These are phyloP conservation scores for Macrotis lagotis DNA, from an alignment of 2,113 vertebrate species.

Conservation along the genomic window DNA sequence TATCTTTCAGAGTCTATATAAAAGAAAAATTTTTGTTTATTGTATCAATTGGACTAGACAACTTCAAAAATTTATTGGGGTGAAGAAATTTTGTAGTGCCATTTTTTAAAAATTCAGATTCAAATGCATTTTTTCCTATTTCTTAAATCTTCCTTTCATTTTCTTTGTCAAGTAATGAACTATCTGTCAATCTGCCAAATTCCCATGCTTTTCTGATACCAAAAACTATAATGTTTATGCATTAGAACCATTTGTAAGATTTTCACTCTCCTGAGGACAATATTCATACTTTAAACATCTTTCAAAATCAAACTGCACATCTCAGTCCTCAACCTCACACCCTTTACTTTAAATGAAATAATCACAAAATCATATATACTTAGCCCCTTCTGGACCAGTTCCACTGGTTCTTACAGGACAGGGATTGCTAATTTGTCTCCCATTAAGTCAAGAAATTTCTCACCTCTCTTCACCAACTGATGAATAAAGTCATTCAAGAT, in stretches of 20 bases:
- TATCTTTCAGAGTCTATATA: neutral
- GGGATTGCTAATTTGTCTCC: neutral
- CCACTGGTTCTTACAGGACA: neutral
- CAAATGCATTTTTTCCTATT: neutral
- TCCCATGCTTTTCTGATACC: neutral
- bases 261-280: neutral
- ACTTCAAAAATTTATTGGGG: neutral
- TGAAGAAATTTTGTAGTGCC: neutral
- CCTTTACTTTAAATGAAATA: neutral
- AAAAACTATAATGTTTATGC: neutral
- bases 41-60: neutral
- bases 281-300: neutral
- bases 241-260: neutral
- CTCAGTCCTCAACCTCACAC: neutral
- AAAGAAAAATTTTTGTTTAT: neutral
- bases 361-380: neutral
- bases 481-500: neutral
- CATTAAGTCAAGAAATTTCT: neutral
- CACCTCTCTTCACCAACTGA: neutral
- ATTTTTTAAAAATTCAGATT: neutral
- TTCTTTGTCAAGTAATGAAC: neutral
- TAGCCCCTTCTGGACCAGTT: neutral
- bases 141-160: neutral
- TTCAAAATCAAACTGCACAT: neutral
- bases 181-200: neutral